Conservation (phyloP, 2,888 invertebrate species). For the Brassicogethes aeneus region DNA sequence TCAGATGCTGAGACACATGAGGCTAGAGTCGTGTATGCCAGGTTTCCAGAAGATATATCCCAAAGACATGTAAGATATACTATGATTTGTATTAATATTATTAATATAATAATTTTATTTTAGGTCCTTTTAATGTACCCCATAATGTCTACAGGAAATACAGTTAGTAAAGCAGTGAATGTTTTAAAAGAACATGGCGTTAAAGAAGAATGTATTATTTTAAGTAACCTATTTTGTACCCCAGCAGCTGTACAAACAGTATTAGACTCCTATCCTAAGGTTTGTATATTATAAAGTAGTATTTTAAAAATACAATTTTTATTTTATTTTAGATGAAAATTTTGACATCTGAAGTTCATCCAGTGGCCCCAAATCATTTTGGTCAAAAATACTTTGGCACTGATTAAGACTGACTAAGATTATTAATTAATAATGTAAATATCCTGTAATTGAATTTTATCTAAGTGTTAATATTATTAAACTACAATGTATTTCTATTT, state of each 20-base stretch:
- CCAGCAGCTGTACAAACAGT: slow-evolving; percentile 82
- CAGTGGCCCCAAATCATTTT: slow-evolving; percentile 94
- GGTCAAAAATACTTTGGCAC: slow-evolving; percentile 99
- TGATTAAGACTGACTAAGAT: slow-evolving; percentile 48
- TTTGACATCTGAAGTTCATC: slow-evolving; percentile 90
- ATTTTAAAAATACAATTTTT: slow-evolving; percentile 5
- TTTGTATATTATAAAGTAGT: slow-evolving; percentile 22
- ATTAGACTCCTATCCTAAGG: slow-evolving; percentile 71
- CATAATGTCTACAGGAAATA: slow-evolving; percentile 97
- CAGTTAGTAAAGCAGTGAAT: slow-evolving; percentile 87
- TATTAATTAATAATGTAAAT: too few relatives aligned
- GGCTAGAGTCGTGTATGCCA: slow-evolving; percentile 93
- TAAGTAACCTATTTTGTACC: slow-evolving; percentile 97
- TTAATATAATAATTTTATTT: slow-evolving; percentile 13
- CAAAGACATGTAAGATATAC: slow-evolving; percentile 50
- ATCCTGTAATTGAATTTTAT: too few relatives aligned
- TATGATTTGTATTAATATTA: slow-evolving; percentile 3
- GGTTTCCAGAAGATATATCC: slow-evolving; percentile 93
- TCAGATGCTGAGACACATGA: slow-evolving; percentile 94
- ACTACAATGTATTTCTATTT: too few relatives aligned
- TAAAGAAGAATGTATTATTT: slow-evolving; percentile 85
- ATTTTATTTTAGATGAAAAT: slow-evolving; percentile 67
- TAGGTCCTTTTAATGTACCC: slow-evolving; percentile 93
- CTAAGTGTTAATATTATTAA: too few relatives aligned
- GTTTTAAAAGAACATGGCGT: slow-evolving; percentile 92